These are phyloP conservation scores for Danaus chrysippus DNA, from an alignment of 2,888 invertebrate genomes.

Conservation along the genomic window DNA sequence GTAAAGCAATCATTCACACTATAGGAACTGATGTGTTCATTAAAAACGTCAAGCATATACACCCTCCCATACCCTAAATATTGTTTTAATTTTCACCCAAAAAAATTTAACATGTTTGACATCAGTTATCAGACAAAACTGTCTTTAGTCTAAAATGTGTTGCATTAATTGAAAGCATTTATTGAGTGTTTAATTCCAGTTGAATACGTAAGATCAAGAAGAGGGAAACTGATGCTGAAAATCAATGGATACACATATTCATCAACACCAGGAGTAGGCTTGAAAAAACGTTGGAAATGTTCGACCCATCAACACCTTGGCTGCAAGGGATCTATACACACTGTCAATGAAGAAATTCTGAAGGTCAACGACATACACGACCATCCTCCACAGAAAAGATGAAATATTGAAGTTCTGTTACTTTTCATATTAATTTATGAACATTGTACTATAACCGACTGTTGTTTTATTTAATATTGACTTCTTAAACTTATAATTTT, in stretches of 20 bases:
- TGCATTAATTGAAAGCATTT: background rate
- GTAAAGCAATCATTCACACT: constrained; percentile 39
- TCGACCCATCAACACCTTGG: constrained; percentile 44
- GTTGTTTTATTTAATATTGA: no score
- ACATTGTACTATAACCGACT: no score
- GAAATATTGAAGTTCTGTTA: no score
- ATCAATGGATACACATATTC: constrained; percentile 45
- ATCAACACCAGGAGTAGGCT: constrained; percentile 25
- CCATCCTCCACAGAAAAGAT: constrained; percentile 19
- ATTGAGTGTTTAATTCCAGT: constrained; percentile 17
- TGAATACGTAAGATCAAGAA: constrained; percentile 25
- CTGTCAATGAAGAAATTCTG: constrained; percentile 31
- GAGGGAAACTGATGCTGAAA: constrained; percentile 41
- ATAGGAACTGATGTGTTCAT: constrained; percentile 32
- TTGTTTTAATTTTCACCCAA: background rate
- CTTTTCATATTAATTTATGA: no score
- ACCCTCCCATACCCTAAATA: constrained; percentile 20
- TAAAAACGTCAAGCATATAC: constrained; percentile 37
- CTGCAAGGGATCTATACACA: constrained; percentile 40
- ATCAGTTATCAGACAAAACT: no score
- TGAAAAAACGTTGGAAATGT: constrained; percentile 46
- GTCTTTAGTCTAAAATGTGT: no score
- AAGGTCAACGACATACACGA: constrained; percentile 25
- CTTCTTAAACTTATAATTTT: no score
- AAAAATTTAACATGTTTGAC: no score